phyloP scores from a whole-genome alignment of 92 coral and sea anemone genomes.

The Blastomussa wellsi region DNA sequence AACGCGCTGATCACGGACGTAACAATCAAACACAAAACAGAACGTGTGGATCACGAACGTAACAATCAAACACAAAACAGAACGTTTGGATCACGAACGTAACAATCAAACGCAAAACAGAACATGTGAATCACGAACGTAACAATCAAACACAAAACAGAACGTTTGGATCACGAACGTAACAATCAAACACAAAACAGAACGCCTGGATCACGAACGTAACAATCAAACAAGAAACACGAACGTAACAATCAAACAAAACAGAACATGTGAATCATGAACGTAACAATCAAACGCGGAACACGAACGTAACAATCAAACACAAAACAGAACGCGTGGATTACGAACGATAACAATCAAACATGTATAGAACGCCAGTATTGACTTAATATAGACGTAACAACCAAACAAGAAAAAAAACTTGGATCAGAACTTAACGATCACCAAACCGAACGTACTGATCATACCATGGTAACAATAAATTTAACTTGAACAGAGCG shows the following conservation, averaged over 20 bases:
- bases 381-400: not conserved
- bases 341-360: no score
- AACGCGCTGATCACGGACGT: not conserved
- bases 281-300: not conserved
- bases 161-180: not conserved
- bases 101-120: not conserved
- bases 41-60: not conserved
- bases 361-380: no score
- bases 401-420: not conserved
- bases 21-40: not conserved
- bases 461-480: no score
- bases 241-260: not conserved
- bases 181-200: not conserved
- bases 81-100: not conserved
- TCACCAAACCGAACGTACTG: no score
- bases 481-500: no score
- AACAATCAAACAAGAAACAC: not conserved
- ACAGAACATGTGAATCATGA: not conserved
- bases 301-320: not conserved
- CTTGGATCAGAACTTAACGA: not conserved
- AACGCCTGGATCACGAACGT: not conserved
- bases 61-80: not conserved
- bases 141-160: not conserved
- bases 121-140: not conserved
- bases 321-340: not conserved